phyloP scores from a whole-genome alignment of 2,888 invertebrate species.

The Epirrita christyi region DNA sequence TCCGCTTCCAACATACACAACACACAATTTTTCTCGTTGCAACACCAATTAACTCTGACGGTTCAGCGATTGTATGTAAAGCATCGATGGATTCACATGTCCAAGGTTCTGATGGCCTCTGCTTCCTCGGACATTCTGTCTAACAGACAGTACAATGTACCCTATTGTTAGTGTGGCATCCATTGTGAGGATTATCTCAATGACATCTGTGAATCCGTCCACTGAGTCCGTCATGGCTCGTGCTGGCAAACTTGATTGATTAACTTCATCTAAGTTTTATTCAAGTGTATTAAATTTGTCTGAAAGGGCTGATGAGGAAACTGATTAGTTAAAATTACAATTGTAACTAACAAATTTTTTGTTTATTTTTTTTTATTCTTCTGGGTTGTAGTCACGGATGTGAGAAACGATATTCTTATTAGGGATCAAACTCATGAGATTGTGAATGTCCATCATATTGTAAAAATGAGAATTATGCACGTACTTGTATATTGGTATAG shows the following conservation, averaged over 20 bases:
- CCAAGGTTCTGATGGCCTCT: slow-evolving; percentile 75
- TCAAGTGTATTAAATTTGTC: slow-evolving; percentile 6
- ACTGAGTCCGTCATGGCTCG: slow-evolving; percentile 39
- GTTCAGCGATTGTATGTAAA: slow-evolving; percentile 29
- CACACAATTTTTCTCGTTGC: slow-evolving; percentile 49
- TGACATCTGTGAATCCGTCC: slow-evolving; percentile 72
- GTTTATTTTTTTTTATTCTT: no score
- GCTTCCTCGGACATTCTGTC: slow-evolving; percentile 72
- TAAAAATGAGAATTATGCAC: no score
- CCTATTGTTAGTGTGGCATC: slow-evolving; percentile 61
- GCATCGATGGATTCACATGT: slow-evolving; percentile 55
- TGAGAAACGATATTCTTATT: no score
- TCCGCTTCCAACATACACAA: slow-evolving; percentile 61
- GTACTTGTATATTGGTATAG: no score
- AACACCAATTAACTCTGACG: slow-evolving; percentile 44
- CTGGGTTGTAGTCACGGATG: no score
- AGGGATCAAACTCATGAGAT: no score
- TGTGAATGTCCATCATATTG: no score
- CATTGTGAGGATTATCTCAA: slow-evolving; percentile 65
- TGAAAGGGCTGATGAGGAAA: background rate
- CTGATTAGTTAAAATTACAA: background rate
- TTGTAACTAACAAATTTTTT: no score
- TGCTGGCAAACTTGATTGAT: slow-evolving; percentile 21
- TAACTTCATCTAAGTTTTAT: slow-evolving; percentile 9
- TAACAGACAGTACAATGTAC: slow-evolving; percentile 73